Evolutionary conservation across 2,113 vertebrate species (phyloP).

Genomic region (Hemiscyllium ocellatum): DNA sequence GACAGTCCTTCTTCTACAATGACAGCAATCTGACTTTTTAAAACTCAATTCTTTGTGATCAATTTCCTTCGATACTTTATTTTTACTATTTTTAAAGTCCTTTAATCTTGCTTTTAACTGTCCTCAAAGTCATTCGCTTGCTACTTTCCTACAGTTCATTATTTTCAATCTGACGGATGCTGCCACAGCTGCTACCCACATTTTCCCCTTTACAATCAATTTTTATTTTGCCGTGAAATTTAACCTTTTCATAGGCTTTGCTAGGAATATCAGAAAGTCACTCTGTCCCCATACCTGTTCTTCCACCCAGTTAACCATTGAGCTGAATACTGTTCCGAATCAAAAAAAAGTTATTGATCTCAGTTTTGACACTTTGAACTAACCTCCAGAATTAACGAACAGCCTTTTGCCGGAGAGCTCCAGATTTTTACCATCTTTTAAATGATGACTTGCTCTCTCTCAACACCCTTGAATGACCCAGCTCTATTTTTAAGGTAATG

Average conservation of each 20-base stretch:
- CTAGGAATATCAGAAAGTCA: background rate
- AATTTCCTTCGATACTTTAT: background rate
- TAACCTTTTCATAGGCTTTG: background rate
- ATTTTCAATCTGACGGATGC: conserved; percentile 20
- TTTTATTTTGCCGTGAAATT: background rate
- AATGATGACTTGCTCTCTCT: background rate
- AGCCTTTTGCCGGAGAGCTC: background rate
- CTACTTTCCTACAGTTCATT: conserved; percentile 28
- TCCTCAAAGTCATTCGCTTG: background rate
- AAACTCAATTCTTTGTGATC: background rate
- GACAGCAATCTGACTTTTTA: background rate
- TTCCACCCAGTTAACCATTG: background rate
- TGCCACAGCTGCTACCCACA: background rate
- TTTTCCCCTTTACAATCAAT: background rate
- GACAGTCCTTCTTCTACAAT: background rate
- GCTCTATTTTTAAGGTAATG: background rate
- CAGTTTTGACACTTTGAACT: background rate
- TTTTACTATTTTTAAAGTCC: background rate
- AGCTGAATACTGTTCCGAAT: background rate
- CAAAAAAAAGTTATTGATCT: background rate
- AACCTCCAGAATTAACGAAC: background rate
- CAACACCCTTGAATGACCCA: background rate
- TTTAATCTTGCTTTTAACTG: conserved; percentile 16
- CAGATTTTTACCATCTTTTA: background rate
- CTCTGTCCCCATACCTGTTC: background rate